Conservation (phyloP, 2,797 vertebrate genomes). For the Sebastes dallii region DNA sequence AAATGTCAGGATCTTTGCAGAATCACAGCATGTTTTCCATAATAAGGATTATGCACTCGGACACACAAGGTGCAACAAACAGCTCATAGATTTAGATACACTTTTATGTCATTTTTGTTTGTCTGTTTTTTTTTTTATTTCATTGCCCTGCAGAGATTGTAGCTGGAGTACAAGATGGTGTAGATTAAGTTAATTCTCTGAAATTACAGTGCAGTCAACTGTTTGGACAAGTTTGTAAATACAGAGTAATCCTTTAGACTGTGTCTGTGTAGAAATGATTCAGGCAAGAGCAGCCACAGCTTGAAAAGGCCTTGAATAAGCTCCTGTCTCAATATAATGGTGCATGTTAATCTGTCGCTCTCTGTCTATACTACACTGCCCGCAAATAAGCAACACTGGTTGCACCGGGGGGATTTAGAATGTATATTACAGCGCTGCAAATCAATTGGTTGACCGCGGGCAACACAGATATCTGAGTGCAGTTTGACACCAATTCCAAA, state of each 20-base stretch:
- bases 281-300: constrained; percentile 46
- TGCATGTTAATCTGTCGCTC: constrained; percentile 31
- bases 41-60: constrained; percentile 32
- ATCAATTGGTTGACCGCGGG: constrained; percentile 48
- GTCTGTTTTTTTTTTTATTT: background rate
- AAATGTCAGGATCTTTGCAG: constrained; percentile 41
- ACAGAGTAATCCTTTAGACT: constrained; percentile 50
- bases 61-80: constrained; percentile 36
- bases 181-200: constrained; percentile 47
- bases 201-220: constrained; percentile 44
- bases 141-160: constrained; percentile 26
- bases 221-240: constrained; percentile 39
- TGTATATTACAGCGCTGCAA: constrained; percentile 26
- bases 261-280: constrained; percentile 45
- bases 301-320: constrained; percentile 60
- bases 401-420: constrained; percentile 36
- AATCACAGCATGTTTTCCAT: constrained; percentile 38
- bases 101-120: constrained; percentile 1
- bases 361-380: constrained; percentile 15
- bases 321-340: constrained; percentile 37
- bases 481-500: constrained; percentile 62
- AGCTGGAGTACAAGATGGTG: constrained; percentile 25
- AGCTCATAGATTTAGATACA: constrained; percentile 11
- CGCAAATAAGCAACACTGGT: constrained; percentile 32
- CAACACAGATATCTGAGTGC: constrained; percentile 39